Conservation (phyloP, 2,113 vertebrate genomes). For the Condylura cristata region DNA sequence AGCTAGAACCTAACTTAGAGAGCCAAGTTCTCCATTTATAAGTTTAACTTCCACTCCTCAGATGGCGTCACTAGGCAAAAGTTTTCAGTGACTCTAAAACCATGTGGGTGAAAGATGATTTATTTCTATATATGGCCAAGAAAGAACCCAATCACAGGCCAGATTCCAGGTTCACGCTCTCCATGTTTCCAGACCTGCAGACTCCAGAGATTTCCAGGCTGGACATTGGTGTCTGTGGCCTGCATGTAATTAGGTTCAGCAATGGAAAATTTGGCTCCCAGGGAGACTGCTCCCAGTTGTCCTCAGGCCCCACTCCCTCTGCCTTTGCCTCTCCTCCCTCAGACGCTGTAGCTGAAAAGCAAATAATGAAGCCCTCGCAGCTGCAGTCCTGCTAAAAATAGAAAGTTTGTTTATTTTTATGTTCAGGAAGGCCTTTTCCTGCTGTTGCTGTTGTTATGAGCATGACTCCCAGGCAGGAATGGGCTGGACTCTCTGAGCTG, state of each 20-base stretch:
- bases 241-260: conserved; percentile 73
- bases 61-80: not conserved
- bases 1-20: not conserved
- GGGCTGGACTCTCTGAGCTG: not conserved
- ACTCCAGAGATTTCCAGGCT: conserved; percentile 60
- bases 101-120: conserved; percentile 24
- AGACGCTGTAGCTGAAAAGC: conserved; percentile 72
- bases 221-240: conserved; percentile 60
- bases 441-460: conserved; percentile 66
- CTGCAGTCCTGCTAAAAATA: conserved; percentile 85
- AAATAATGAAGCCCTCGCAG: conserved; percentile 77
- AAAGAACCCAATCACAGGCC: conserved; percentile 3
- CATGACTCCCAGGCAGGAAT: conserved; percentile 46
- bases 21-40: not conserved
- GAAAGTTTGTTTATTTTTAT: conserved; percentile 82
- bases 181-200: conserved; percentile 56
- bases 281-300: conserved; percentile 74
- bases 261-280: conserved; percentile 78
- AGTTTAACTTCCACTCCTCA: not conserved
- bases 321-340: conserved; percentile 57
- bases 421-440: conserved; percentile 72
- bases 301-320: conserved; percentile 43
- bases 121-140: conserved; percentile 74
- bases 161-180: not conserved
- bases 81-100: not conserved